Evolutionary conservation across 2,113 vertebrate species (phyloP), one percentile per base, ranked within the genome.

Genomic region (Marmota flaviventris): DNA sequence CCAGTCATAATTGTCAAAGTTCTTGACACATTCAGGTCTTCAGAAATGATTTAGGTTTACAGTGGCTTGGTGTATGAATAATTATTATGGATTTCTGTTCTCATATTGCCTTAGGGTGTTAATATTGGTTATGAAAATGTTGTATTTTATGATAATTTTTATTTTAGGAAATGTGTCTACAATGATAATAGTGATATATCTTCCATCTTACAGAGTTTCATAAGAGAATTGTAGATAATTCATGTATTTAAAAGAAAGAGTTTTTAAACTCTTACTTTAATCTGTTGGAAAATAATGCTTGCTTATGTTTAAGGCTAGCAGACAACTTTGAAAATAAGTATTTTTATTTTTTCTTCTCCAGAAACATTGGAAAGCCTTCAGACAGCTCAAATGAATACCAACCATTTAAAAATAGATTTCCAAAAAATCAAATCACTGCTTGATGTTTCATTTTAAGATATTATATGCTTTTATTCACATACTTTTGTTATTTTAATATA

Each of bases 1-100:
- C 99, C 99, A 99, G 99, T 99, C 99, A 99, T 99, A 99, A 99
- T 99, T 99, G 99, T 99, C 99, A 99, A 99, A 99, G 98, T 99
- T 99, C 98, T 98, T 99, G 98, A 99, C 98, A 99, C 97, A 98
- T 99, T 98, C 96, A 98, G 98, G 98, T 98, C 98, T 98, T 98
- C 98, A 98, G 97, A 98, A 98, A 97, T 98, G 98, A 99, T 98
- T 98, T 98, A 97, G 97, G 98, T 98, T 98, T 99, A 98, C 97
- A 98, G 98, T 99, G 99, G 98, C 98, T 98, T 98, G 97, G 96
- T 98, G 97, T 98, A 98, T 99, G 99, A 99, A 99, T 99, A 99
- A 99, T 99, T 99, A 99, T 98, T 99, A 96, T 96, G 94, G 82
- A 98, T 98, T 98, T 98, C 81, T 98, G 97, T 98, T 98, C 96